phyloP scores from a whole-genome alignment of 2,888 invertebrate species.

The Agrotis exclamationis region DNA sequence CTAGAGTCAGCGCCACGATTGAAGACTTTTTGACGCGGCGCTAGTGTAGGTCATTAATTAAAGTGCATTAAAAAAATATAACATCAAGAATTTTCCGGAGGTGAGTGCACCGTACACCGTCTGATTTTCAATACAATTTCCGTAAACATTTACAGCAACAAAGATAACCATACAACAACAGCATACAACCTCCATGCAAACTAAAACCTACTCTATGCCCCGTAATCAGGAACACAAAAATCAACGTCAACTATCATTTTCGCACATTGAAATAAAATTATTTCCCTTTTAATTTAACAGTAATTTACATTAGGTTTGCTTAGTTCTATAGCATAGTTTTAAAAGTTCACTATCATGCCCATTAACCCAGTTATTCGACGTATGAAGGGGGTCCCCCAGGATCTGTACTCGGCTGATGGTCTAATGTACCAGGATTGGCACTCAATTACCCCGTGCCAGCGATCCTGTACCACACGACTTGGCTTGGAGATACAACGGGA shows the following conservation, averaged over 20 bases:
- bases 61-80: no score
- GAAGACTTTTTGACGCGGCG: no score
- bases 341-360: conserved; percentile 70
- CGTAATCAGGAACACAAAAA: conserved; percentile 7
- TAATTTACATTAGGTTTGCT: not conserved
- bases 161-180: not conserved
- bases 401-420: conserved; percentile 74
- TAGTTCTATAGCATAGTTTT: conserved; percentile 3
- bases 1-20: no score
- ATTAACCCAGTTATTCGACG: conserved; percentile 74
- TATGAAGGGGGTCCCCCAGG: conserved; percentile 74
- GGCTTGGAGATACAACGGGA: conserved; percentile 80
- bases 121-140: no score
- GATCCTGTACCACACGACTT: conserved; percentile 75
- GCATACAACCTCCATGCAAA: not conserved
- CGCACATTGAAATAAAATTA: not conserved
- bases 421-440: conserved; percentile 75
- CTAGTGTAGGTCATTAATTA: no score
- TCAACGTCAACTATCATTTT: conserved; percentile 29
- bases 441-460: conserved; percentile 76
- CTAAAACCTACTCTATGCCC: no score
- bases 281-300: not conserved
- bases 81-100: no score
- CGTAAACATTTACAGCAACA: no score
- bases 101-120: no score